Percentiles rank a stretch among this genome's conserved stretches.
Conservation (phyloP, 2,888 invertebrate genomes). For the Hartigia nigra region DNA sequence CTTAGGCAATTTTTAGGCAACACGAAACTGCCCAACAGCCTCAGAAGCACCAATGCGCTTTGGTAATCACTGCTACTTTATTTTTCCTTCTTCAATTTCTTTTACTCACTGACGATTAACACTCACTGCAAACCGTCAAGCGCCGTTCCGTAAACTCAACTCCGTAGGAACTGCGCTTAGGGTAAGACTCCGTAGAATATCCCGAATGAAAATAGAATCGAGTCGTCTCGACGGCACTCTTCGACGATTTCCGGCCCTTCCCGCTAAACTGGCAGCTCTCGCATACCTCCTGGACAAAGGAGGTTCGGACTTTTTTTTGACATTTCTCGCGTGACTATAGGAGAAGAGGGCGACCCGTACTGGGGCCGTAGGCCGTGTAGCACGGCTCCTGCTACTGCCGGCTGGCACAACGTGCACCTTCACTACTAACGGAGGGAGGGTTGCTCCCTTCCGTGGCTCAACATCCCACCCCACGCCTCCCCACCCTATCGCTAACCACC, state of each 20-base stretch:
- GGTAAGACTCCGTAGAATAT: no score
- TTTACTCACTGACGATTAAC: no score
- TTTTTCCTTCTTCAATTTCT: no score
- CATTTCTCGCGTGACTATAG: background rate
- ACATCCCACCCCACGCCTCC: slow-evolving; percentile 19
- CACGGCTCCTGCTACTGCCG: slow-evolving; percentile 63
- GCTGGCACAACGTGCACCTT: slow-evolving; percentile 62
- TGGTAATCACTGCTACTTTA: no score
- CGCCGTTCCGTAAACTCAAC: no score
- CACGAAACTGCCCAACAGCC: no score
- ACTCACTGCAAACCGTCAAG: no score
- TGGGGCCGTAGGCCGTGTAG: slow-evolving; percentile 55
- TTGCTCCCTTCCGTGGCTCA: slow-evolving; percentile 17
- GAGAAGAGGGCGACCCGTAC: slow-evolving; percentile 18
- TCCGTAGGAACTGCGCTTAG: no score
- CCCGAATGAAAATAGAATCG: no score
- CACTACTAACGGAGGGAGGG: slow-evolving; percentile 49
- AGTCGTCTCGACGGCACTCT: background rate
- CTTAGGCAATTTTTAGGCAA: no score
- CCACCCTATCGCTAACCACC: slow-evolving; percentile 14
- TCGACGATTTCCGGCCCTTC: slow-evolving; percentile 1
- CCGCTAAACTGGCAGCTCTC: background rate
- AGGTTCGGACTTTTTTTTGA: slow-evolving; percentile 1
- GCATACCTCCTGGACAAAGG: background rate
- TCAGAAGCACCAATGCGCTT: no score